These are phyloP conservation scores for Odiellus spinosus DNA, from an alignment of 2,888 invertebrate genomes.

Conservation along the genomic window DNA sequence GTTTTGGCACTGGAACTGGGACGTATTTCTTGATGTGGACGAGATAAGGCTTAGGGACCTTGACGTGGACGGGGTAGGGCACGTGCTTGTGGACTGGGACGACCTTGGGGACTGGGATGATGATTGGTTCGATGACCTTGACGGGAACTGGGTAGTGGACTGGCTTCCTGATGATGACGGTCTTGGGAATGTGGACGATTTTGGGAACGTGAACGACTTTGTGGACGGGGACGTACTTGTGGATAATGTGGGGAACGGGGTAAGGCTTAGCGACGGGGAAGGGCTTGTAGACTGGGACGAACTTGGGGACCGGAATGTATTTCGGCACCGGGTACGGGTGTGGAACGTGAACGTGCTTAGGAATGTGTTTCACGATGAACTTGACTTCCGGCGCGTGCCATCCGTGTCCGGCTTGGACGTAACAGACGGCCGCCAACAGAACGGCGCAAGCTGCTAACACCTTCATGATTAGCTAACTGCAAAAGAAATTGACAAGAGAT, in stretches of 20 bases:
- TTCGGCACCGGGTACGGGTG: conserved; percentile 15
- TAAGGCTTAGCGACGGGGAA: conserved; percentile 15
- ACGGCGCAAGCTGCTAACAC: too few species aligned
- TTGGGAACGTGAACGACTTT: conserved; percentile 17
- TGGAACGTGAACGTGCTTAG: conserved; percentile 14
- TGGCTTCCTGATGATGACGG: conserved; percentile 3
- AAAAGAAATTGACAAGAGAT: too few species aligned
- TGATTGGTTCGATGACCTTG: conserved; percentile 11
- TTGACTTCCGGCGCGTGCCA: conserved; percentile 12
- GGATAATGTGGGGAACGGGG: conserved; percentile 15
- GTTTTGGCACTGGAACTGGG: conserved; percentile 21
- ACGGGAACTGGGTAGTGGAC: conserved; percentile 1
- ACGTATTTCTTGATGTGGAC: conserved; percentile 20
- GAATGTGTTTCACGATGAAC: conserved; percentile 16
- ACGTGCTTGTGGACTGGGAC: conserved; percentile 21
- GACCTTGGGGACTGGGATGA: conserved; percentile 15
- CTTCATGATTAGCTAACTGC: too few species aligned
- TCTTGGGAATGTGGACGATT: conserved; percentile 9
- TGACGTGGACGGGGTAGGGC: conserved; percentile 12
- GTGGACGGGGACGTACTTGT: conserved; percentile 20
- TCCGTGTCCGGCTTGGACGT: conserved; percentile 4
- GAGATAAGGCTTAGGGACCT: conserved; percentile 19
- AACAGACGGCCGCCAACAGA: too few species aligned
- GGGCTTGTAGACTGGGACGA: conserved; percentile 13
- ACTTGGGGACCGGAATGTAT: conserved; percentile 15